Percentiles rank a stretch among this genome's conserved stretches.
Conservation (phyloP, 2,113 vertebrate genomes). For the Chlamydotis undulata region DNA sequence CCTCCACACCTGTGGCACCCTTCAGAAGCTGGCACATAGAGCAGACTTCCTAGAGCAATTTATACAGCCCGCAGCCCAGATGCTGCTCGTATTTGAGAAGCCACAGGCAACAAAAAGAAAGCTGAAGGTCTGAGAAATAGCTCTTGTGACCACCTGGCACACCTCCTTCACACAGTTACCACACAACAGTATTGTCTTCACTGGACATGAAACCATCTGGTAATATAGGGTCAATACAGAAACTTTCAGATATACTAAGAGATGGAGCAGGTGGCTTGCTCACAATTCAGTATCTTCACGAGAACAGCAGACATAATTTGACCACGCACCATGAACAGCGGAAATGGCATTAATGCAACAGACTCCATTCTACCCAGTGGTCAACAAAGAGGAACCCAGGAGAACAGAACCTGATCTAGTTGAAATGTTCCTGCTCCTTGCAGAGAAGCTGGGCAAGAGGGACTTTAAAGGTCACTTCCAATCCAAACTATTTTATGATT, state of each 20-base stretch:
- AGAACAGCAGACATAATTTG: not conserved
- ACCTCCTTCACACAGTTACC: not conserved
- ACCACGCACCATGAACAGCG: not conserved
- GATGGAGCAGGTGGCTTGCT: not conserved
- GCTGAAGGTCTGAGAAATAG: not conserved
- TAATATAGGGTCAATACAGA: not conserved
- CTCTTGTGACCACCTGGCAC: not conserved
- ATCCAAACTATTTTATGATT: too few species aligned
- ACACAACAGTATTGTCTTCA: rapidly evolving
- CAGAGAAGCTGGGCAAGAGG: too few species aligned
- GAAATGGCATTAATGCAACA: not conserved
- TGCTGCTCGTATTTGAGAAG: not conserved
- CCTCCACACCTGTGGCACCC: not conserved
- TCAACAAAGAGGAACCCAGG: not conserved
- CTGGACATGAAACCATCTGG: not conserved
- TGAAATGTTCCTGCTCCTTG: too few species aligned
- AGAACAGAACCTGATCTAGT: not conserved
- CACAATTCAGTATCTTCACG: not conserved
- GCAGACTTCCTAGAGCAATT: not conserved
- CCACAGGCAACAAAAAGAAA: not conserved
- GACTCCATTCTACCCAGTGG: not conserved
- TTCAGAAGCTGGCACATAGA: not conserved
- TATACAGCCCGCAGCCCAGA: not conserved
- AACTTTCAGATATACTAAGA: not conserved
- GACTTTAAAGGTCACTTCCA: too few species aligned